Base-by-base conservation (phyloP, 2,797 vertebrate species). In the Picus viridis region DNA sequence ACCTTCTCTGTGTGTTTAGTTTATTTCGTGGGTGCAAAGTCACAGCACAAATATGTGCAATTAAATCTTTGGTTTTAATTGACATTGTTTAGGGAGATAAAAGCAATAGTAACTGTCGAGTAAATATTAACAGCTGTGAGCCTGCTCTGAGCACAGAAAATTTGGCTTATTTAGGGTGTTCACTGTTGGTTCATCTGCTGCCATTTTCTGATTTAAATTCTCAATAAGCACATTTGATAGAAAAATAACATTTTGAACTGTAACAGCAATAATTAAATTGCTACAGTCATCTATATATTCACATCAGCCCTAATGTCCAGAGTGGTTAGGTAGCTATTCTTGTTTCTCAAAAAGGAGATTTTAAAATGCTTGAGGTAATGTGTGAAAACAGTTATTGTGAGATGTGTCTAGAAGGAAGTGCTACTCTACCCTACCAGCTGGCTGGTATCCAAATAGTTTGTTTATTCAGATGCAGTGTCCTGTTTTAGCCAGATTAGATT, bases 121-220 rank as follows among this genome's bases (percentile, higher is more conserved):
- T 95, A 95, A 96, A 94, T 96, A 96, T 73, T 90, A 96, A 70
- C 90, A 94, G 86, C 91, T 96, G 95, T 82, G 89, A 93, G 89
- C 83, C 70, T 83, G 72, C 78, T 86, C 49, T 63, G 76, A 89
- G 64, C 65, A 70, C 53, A 92, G 81, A 94, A 92, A 90, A 70
- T 45, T 24, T 94, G 88, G 86, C 86, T 67, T 87, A 51, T 92
- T 92, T 82, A 78, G 67, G 70, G 63, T 87, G 94, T 94, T 92
- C 76, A 54, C 59, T 95, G 68, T 41, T 77, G 72, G 89, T 91
- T 96, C 93, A 83, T 93, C 88, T 96, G 88, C 78, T 90, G 70
- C 59, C 59, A 70, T 83, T 95, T 96, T 83, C 59, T 47, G 73
- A 85, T 94, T 92, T 83, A 87, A 90, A 94, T 83, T 93, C 67